Evolutionary conservation across 1,140 invertebrate species (phyloP).

Genomic region (Hermatobates lingyangjiaoensis): DNA sequence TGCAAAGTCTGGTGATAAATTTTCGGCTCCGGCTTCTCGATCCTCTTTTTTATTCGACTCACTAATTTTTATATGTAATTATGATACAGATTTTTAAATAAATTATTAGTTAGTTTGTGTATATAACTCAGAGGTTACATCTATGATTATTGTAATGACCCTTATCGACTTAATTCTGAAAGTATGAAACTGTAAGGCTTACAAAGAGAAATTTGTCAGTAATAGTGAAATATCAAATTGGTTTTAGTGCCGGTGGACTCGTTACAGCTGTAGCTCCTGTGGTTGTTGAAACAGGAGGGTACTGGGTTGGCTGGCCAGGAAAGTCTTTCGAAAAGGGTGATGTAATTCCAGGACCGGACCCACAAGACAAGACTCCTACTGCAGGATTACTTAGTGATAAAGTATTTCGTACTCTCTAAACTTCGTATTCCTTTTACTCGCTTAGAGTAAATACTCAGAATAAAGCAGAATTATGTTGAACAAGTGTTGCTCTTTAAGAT

Average conservation of each 20-base stretch:
- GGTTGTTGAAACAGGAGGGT: slow-evolving; percentile 58
- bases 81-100: not conserved
- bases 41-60: not conserved
- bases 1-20: too few species aligned
- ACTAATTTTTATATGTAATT: not conserved
- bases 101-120: not conserved
- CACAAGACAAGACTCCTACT: slow-evolving; percentile 62
- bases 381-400: slow-evolving; percentile 62
- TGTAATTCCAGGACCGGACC: slow-evolving; percentile 65
- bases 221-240: not conserved
- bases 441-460: too few species aligned
- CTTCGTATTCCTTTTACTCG: too few species aligned
- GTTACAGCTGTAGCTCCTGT: slow-evolving; percentile 80
- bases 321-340: slow-evolving; percentile 49
- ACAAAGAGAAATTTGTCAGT: not conserved
- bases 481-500: too few species aligned
- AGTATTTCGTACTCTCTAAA: too few species aligned
- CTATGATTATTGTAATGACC: not conserved
- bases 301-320: slow-evolving; percentile 82
- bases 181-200: not conserved
- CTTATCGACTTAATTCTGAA: not conserved
- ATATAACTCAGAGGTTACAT: not conserved
- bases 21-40: too few species aligned
- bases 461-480: too few species aligned
- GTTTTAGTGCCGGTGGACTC: slow-evolving; percentile 57